Evolutionary conservation across 2,797 vertebrate genomes (phyloP).

Genomic region (Ptychadena robeensis): DNA sequence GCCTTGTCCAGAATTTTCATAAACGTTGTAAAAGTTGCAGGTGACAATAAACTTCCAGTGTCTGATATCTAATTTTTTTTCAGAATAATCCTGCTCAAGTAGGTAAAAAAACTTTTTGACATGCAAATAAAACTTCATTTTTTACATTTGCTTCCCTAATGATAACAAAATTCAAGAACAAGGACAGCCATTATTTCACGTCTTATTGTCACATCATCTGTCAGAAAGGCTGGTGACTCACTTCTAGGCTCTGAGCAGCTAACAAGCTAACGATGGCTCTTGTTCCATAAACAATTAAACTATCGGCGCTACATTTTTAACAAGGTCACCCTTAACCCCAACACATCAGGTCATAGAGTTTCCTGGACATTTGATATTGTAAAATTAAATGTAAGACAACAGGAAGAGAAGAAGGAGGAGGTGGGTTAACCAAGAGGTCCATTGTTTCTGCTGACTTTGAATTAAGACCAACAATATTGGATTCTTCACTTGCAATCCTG

Average conservation of each 20-base stretch:
- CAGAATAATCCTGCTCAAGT: background rate
- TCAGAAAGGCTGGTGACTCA: constrained; percentile 53
- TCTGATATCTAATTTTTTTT: background rate
- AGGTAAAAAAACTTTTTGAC: background rate
- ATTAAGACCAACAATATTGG: constrained; percentile 57
- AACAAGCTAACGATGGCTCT: constrained; percentile 48
- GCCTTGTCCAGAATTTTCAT: too few species aligned
- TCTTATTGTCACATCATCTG: constrained; percentile 29
- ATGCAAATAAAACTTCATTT: constrained; percentile 35
- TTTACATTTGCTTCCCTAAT: constrained; percentile 47
- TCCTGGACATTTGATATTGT: constrained; percentile 58
- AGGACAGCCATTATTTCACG: constrained; percentile 12
- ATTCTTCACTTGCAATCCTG: constrained; percentile 37
- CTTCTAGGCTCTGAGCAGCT: constrained; percentile 7
- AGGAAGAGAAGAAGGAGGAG: constrained; percentile 30
- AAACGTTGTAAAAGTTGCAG: background rate
- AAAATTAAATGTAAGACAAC: constrained; percentile 48
- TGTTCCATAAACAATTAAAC: constrained; percentile 60
- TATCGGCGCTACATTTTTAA: constrained; percentile 53
- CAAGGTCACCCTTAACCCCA: constrained; percentile 60
- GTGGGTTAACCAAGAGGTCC: constrained; percentile 33
- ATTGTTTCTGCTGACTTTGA: constrained; percentile 54
- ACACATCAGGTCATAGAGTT: constrained; percentile 42
- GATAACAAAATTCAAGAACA: constrained; percentile 22
- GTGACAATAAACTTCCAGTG: too few species aligned